phyloP scores from a whole-genome alignment of 2,113 vertebrate genomes.

The Dinomys branickii region DNA sequence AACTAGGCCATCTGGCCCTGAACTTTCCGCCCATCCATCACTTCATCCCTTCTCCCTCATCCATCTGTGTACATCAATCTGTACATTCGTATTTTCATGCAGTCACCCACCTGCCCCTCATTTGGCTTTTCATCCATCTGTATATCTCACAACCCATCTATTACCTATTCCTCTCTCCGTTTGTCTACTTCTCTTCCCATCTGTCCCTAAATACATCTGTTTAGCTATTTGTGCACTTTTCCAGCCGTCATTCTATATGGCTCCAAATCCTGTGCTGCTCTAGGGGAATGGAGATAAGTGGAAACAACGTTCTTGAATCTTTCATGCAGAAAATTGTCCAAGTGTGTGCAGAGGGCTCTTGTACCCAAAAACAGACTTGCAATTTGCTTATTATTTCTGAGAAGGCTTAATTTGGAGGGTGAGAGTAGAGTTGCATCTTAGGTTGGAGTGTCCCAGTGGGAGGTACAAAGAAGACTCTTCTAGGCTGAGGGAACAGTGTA shows the following conservation, averaged over 20 bases:
- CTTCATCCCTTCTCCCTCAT: too few relatives aligned
- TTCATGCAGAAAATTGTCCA: background rate
- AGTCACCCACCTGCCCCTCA: background rate
- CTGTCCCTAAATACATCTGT: background rate
- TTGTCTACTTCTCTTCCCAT: background rate
- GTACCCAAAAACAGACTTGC: background rate
- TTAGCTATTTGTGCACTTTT: background rate
- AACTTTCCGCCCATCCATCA: background rate
- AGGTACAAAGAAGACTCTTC: background rate
- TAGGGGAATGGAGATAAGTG: background rate
- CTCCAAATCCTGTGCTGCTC: background rate
- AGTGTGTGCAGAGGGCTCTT: background rate
- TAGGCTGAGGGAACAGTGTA: background rate
- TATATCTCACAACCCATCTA: background rate
- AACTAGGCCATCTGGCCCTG: background rate
- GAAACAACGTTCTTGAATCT: background rate
- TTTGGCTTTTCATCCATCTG: background rate
- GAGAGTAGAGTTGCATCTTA: background rate
- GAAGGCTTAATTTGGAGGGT: background rate
- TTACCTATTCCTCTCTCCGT: background rate
- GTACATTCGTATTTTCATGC: background rate
- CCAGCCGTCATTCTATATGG: background rate
- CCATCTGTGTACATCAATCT: background rate
- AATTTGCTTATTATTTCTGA: background rate
- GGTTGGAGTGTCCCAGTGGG: background rate